Evolutionary conservation across 2,113 vertebrate species (phyloP), one percentile per base, ranked within the genome.

Genomic region (Pseudonaja textilis): DNA sequence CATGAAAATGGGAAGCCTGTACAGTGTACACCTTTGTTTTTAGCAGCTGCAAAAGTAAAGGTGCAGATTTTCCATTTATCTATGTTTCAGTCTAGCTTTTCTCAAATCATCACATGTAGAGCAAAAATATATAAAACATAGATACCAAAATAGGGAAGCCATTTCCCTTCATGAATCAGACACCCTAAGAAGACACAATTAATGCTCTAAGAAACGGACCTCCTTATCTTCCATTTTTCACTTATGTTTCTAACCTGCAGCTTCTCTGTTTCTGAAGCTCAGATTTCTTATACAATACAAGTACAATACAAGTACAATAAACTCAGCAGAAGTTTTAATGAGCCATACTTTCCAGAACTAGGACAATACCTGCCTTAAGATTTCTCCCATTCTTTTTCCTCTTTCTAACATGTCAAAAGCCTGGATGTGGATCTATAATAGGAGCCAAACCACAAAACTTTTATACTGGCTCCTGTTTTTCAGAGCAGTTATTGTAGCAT

Each of bases 331-430:
- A 0, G 0, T 95, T 97, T 89, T 96, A 95, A 96, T 94, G 2
- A 89, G 12, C 92, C 69, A 90, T 91, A 85, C 95, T 92, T 93
- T 88, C 59, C 59, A 93, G 91, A 96, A 95, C 50, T 94, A 95
- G 95, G 94, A 92, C 92, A 94, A 42, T 94, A 96, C 96, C 95
- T 96, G 95, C 95, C 95, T 93, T 94, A 94, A 97, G 95, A 94
- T 96, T 29, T 94, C 94, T 95, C 94, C 93, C 92, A 5, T 9
- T 12, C n/a, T 39, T 5, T 64, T 23, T 9, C 3, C 14, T 20
- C 26, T 57, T 85, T 91, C 25, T 42, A 56, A 22, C 23, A 86
- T 56, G 23, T 95, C 8, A 0, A 88, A 92, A 96, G 93, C 93
- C 86, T 0, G 0, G 91, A 29, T 54, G 1, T 0, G 0, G 87